phyloP scores from a whole-genome alignment of 2,113 vertebrate species.

The Tupaia tana region DNA sequence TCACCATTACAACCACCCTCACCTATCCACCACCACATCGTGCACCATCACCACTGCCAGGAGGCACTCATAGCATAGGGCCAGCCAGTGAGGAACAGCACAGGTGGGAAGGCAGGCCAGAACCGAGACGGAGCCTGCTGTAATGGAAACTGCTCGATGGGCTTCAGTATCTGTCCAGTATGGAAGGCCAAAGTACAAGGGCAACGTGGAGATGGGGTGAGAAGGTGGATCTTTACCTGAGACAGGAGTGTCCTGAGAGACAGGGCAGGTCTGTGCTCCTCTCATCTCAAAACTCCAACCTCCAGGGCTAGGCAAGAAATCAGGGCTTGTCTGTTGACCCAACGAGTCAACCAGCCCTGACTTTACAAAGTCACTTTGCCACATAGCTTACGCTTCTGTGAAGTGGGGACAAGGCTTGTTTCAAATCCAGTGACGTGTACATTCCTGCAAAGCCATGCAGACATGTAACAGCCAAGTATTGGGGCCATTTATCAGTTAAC shows the following conservation, averaged over 20 bases:
- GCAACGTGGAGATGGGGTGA: not conserved
- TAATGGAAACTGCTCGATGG: not conserved
- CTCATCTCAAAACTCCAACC: not conserved
- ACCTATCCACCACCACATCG: not conserved
- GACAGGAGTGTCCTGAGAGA: not conserved
- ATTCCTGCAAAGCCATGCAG: not conserved
- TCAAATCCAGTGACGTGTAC: not conserved
- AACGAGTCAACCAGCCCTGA: not conserved
- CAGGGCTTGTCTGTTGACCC: not conserved
- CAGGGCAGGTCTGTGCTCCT: no score
- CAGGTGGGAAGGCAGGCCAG: not conserved
- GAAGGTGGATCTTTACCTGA: not conserved
- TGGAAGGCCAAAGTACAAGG: not conserved
- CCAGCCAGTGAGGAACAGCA: not conserved
- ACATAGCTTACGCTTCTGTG: not conserved
- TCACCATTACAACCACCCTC: rapidly evolving
- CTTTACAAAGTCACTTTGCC: not conserved
- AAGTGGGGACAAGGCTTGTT: not conserved
- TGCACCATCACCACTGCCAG: no score
- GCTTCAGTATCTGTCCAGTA: not conserved
- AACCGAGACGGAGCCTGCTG: not conserved
- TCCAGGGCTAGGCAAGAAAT: not conserved
- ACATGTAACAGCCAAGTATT: not conserved
- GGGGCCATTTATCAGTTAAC: not conserved
- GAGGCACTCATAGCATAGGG: not conserved